Evolutionary conservation across 2,888 invertebrate genomes (phyloP), one percentile per base, ranked within the genome.

Genomic region (Protonemura montana): DNA sequence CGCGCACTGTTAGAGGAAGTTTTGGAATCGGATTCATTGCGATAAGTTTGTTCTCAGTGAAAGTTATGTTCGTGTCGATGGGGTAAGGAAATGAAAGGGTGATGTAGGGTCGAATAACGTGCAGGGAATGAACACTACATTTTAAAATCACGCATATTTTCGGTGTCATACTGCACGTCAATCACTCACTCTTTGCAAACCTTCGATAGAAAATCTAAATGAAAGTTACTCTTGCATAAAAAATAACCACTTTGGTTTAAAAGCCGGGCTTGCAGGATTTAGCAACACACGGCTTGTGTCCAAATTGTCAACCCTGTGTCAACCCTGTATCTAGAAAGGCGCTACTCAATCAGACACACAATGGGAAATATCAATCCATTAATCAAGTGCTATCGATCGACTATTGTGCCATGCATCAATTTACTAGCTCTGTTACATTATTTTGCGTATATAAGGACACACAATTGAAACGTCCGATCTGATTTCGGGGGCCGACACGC

Each of bases 281-380:
- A 59, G 59, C 27, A 27, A 78, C 5, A 28, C 81, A 29, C 7
- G 81, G 25, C 81, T 2, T 29, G 7, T 81, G 81, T 81, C 81
- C 29, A 81, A 81, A 5, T 2, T 81, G 81, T 29, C 81, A 81
- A 81, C 81, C 30, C 30, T 81, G 28, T 30, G 81, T 81, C 81
- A 81, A 59, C 21, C 59, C 16, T 59, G 59, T 59, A 21, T 21
- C 59, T 21, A 59, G 59, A 7, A 7, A 26, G 78, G 27, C 26
- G 59, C 78, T 28, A 81, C 30, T 30, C 29, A 81, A 30, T 28
- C 81, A 27, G 2, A 27, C 81, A 5, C 28, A 81, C 81, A 30
- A 81, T 10, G 27, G 30, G n/a, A 59, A 81, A 30, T n/a, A 81
- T 81, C 28, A 30, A n/a, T 30, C 81, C 28, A 81, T 81, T 81